Conservation (phyloP, 1,140 invertebrate species). For the Drosophila ogumai region DNA sequence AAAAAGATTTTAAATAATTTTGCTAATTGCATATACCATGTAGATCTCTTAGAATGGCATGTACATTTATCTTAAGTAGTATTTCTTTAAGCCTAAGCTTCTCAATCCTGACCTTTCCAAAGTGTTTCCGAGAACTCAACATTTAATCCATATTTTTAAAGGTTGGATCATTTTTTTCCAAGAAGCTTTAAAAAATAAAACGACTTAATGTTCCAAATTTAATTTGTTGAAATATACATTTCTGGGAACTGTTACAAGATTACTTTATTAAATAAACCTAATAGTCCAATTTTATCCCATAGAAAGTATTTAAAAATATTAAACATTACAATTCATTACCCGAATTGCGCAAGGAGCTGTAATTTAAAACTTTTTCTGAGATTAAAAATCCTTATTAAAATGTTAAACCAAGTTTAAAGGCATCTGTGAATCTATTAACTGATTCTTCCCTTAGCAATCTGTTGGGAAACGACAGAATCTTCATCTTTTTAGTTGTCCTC, state of each 20-base stretch:
- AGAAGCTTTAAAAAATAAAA: neutral
- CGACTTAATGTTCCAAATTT: neutral
- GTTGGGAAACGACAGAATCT: neutral
- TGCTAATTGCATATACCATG: no score
- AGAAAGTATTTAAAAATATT: neutral
- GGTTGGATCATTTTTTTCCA: neutral
- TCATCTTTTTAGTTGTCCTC: neutral
- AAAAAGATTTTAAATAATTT: neutral
- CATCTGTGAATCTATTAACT: neutral
- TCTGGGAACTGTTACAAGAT: neutral
- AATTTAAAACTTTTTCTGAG: neutral
- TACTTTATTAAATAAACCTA: neutral
- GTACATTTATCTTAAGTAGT: neutral
- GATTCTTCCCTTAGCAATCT: neutral
- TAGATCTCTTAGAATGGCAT: neutral
- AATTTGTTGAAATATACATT: neutral
- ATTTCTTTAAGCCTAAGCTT: neutral
- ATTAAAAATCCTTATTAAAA: neutral
- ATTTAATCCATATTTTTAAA: neutral
- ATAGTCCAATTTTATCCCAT: neutral
- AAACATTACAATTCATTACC: neutral
- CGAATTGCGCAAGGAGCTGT: neutral
- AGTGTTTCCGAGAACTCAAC: no score
- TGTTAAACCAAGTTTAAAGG: neutral
- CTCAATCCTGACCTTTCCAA: constrained; percentile 5